A percentile compares a stretch with the other conserved stretches of the same genome.
Conservation (phyloP, 2,797 vertebrate species). For the Bradypodion ventrale region DNA sequence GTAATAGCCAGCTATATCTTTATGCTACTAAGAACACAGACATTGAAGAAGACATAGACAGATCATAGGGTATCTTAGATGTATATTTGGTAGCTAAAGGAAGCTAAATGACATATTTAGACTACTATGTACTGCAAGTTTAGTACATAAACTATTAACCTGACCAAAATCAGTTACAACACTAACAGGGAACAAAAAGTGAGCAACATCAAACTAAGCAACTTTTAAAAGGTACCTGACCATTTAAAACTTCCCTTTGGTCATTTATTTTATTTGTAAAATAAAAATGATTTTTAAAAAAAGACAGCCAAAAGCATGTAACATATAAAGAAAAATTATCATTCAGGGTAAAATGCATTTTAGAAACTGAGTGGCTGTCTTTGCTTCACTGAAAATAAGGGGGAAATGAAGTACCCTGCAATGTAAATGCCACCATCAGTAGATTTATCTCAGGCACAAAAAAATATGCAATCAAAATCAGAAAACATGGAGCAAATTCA, state of each 20-base stretch:
- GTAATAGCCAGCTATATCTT: background rate
- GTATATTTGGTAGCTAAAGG: background rate
- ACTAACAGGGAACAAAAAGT: background rate
- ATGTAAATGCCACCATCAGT: background rate
- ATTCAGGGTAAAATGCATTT: background rate
- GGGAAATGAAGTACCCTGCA: too few relatives aligned
- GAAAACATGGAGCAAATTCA: background rate
- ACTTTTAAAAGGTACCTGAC: too few relatives aligned
- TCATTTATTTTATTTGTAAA: background rate
- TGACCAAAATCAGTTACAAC: background rate
- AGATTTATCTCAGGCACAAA: background rate
- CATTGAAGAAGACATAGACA: background rate
- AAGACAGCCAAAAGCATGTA: background rate
- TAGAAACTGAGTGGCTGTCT: background rate
- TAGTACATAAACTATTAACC: constrained; percentile 22
- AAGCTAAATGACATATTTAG: background rate
- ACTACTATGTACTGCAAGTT: constrained; percentile 24
- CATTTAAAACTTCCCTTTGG: background rate
- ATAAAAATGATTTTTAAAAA: background rate
- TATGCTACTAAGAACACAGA: background rate
- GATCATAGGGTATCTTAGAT: background rate
- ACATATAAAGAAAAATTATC: background rate
- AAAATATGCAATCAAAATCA: background rate
- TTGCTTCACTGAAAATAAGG: background rate
- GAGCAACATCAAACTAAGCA: background rate